Evolutionary conservation across 53 echinoderm and acorn worm genomes (phyloP).

Genomic region (Holothuria leucospilota): DNA sequence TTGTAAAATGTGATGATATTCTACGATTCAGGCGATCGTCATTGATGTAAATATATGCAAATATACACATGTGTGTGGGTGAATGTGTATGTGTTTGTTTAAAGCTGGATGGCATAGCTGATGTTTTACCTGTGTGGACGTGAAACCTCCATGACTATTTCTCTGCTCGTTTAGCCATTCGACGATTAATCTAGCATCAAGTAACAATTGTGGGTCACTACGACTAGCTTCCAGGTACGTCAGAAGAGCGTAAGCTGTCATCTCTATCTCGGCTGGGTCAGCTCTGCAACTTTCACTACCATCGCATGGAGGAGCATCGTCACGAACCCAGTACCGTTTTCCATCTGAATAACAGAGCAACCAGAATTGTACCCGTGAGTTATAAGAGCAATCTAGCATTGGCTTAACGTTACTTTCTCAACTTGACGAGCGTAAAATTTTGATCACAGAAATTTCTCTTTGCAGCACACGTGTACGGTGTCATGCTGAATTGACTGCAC

Average conservation of each 20-base stretch:
- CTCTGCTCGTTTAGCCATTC: slow-evolving; percentile 73
- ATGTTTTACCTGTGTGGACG: slow-evolving; percentile 77
- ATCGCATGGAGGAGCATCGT: slow-evolving; percentile 43
- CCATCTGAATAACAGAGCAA: slow-evolving; percentile 47
- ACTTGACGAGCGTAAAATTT: too few relatives aligned
- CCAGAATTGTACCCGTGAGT: not conserved
- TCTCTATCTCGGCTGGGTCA: slow-evolving; percentile 78
- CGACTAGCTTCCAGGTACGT: slow-evolving; percentile 51
- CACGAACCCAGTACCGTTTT: slow-evolving; percentile 69
- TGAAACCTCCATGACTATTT: slow-evolving; percentile 71
- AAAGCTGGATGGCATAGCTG: not conserved
- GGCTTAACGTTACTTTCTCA: too few relatives aligned
- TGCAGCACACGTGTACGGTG: too few relatives aligned
- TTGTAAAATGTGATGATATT: too few relatives aligned
- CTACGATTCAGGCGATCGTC: not conserved
- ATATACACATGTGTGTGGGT: not conserved
- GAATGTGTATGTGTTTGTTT: not conserved
- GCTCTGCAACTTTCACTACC: slow-evolving; percentile 42
- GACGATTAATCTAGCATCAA: slow-evolving; percentile 55
- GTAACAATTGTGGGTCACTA: slow-evolving; percentile 25
- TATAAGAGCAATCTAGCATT: too few relatives aligned
- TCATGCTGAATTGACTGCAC: too few relatives aligned
- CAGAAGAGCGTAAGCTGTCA: slow-evolving; percentile 82
- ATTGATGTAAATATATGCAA: too few relatives aligned
- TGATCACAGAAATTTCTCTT: too few relatives aligned